phyloP scores from a whole-genome alignment of 2,113 vertebrate species.

The Poecilia latipinna region DNA sequence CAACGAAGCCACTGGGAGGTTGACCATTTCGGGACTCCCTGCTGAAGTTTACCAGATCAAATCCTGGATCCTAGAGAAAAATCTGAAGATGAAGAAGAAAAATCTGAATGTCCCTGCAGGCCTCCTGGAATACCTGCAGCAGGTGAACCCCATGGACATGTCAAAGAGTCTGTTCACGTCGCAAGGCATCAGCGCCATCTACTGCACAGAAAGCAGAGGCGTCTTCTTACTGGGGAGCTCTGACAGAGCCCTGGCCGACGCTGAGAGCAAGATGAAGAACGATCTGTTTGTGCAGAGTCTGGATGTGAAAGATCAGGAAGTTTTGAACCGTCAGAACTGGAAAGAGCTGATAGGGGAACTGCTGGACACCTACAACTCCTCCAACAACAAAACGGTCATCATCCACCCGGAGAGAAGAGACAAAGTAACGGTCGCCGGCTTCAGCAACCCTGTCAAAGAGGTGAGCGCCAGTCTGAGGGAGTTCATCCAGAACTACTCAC shows the following conservation, averaged over 20 bases:
- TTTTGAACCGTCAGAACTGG: conserved; percentile 77
- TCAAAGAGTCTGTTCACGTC: conserved; percentile 80
- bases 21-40: conserved; percentile 78
- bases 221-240: conserved; percentile 75
- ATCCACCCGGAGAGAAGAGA: conserved; percentile 24
- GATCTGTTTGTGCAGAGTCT: conserved; percentile 64
- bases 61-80: conserved; percentile 77
- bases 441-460: conserved; percentile 69
- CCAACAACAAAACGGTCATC: conserved; percentile 47
- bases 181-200: conserved; percentile 78
- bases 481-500: conserved; percentile 76
- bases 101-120: conserved; percentile 47
- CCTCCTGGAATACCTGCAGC: conserved; percentile 79
- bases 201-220: conserved; percentile 60
- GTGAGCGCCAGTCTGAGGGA: conserved; percentile 57
- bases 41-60: conserved; percentile 79
- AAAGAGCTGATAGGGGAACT: conserved; percentile 49
- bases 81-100: conserved; percentile 58
- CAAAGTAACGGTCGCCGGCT: conserved; percentile 79
- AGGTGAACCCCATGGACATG: conserved; percentile 64
- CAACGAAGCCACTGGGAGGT: conserved; percentile 34
- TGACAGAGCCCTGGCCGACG: conserved; percentile 69
- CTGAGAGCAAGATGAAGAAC: conserved; percentile 77
- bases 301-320: conserved; percentile 63
- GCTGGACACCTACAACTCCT: conserved; percentile 49